phyloP scores from a whole-genome alignment of 1,140 invertebrate species.

The Zaprionus camerounensis region DNA sequence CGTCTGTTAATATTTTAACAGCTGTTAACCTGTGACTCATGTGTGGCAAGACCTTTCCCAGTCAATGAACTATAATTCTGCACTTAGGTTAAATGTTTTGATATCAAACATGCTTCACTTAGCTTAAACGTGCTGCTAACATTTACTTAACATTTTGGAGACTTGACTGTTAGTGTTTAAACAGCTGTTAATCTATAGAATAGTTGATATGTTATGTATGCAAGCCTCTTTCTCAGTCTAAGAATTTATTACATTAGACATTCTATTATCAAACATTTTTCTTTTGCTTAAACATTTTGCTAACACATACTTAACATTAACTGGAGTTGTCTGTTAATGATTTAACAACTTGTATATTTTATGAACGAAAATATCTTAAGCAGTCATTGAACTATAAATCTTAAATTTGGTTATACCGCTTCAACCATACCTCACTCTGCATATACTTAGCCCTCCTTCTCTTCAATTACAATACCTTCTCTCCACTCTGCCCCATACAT shows the following conservation, averaged over 20 bases:
- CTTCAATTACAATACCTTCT: too few species aligned
- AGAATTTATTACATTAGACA: too few species aligned
- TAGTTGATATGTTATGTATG: not conserved
- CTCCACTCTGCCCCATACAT: too few species aligned
- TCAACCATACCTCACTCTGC: too few species aligned
- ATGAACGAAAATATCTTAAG: too few species aligned
- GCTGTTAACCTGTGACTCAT: not conserved
- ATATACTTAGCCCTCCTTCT: too few species aligned
- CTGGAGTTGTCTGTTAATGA: not conserved
- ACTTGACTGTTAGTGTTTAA: not conserved
- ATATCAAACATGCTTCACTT: not conserved
- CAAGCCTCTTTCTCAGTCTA: not conserved
- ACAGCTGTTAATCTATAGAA: not conserved
- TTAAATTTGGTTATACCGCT: not conserved
- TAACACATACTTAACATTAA: not conserved
- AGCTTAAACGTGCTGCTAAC: not conserved
- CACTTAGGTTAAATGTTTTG: not conserved
- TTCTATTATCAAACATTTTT: too few species aligned
- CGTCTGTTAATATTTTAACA: not conserved
- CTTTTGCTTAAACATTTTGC: not conserved
- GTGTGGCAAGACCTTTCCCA: not conserved
- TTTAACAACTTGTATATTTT: not conserved
- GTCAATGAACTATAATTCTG: not conserved
- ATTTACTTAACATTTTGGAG: not conserved
- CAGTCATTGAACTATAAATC: not conserved